phyloP scores from a whole-genome alignment of 2,797 vertebrate species.

The Heliangelus exortis region DNA sequence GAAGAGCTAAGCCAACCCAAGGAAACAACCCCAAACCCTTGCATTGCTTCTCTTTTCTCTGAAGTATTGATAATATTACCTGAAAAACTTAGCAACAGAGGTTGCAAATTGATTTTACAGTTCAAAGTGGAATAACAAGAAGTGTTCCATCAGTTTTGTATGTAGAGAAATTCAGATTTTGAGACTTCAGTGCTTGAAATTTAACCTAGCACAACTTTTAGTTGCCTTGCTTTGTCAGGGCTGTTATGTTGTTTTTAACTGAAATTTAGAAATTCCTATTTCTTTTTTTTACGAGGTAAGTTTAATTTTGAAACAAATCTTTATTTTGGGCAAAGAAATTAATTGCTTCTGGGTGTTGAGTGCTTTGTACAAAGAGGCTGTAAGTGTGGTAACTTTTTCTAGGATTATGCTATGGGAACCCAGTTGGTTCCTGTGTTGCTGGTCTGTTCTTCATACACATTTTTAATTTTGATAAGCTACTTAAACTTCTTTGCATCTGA shows the following conservation, averaged over 20 bases:
- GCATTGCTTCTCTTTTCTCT: neutral
- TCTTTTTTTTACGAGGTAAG: neutral
- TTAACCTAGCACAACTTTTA: neutral
- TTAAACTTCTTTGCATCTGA: constrained; percentile 1
- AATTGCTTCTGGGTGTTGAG: neutral
- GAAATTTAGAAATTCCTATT: neutral
- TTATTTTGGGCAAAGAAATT: neutral
- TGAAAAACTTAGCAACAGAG: neutral
- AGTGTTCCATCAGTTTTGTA: neutral
- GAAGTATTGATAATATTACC: neutral
- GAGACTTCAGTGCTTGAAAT: neutral
- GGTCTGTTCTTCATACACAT: constrained; percentile 10
- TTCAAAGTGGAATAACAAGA: neutral
- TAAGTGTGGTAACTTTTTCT: neutral
- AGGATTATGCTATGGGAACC: neutral
- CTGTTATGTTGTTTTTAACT: neutral
- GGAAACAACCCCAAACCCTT: neutral
- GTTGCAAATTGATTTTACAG: neutral
- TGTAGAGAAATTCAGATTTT: neutral
- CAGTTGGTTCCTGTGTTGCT: constrained; percentile 43
- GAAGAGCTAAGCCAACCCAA: neutral
- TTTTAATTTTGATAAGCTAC: constrained; percentile 13
- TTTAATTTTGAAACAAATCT: neutral
- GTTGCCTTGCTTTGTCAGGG: neutral
- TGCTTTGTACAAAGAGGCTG: neutral